These are phyloP conservation scores for Ennomos quercinarius DNA, from an alignment of 2,888 invertebrate species.

Conservation along the genomic window DNA sequence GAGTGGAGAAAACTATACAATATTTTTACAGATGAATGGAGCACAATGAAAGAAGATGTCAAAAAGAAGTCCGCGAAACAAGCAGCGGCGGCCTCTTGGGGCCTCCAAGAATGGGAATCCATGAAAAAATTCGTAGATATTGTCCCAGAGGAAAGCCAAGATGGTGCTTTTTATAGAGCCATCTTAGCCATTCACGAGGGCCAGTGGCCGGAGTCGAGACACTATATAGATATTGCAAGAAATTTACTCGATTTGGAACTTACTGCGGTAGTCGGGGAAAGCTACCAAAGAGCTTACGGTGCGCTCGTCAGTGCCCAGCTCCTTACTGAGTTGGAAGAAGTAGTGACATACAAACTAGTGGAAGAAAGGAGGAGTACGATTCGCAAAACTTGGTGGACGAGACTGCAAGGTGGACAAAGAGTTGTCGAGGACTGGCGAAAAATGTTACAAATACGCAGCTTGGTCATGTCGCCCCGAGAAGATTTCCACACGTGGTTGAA, in stretches of 20 bases:
- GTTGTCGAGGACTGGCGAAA: conserved; percentile 99
- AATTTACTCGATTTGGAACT: conserved; percentile 97
- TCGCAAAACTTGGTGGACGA: conserved; percentile 96
- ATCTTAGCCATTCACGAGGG: conserved; percentile 95
- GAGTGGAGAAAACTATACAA: conserved; percentile 97
- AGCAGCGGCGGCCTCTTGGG: conserved; percentile 98
- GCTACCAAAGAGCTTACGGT: conserved; percentile 97
- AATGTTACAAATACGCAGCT: conserved; percentile 96
- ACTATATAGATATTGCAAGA: conserved; percentile 95
- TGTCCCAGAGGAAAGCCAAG: conserved; percentile 96
- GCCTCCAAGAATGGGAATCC: conserved; percentile 95
- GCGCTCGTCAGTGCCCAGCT: conserved; percentile 99
- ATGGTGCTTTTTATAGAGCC: conserved; percentile 97
- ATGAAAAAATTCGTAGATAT: conserved; percentile 96
- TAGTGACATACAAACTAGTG: conserved; percentile 98
- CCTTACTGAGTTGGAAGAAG: conserved; percentile 98
- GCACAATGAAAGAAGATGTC: conserved; percentile 77
- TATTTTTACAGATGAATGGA: conserved; percentile 88
- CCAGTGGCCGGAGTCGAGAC: conserved; percentile 89
- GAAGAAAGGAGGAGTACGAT: conserved; percentile 94
- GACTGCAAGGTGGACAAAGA: conserved; percentile 96
- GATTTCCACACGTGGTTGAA: conserved; percentile 98
- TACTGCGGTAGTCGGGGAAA: conserved; percentile 98
- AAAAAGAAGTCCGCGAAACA: conserved; percentile 91
- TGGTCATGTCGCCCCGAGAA: conserved; percentile 96